Evolutionary conservation across 2,888 invertebrate species (phyloP), one percentile per base, ranked within the genome.

Genomic region (Chouioia cunea): DNA sequence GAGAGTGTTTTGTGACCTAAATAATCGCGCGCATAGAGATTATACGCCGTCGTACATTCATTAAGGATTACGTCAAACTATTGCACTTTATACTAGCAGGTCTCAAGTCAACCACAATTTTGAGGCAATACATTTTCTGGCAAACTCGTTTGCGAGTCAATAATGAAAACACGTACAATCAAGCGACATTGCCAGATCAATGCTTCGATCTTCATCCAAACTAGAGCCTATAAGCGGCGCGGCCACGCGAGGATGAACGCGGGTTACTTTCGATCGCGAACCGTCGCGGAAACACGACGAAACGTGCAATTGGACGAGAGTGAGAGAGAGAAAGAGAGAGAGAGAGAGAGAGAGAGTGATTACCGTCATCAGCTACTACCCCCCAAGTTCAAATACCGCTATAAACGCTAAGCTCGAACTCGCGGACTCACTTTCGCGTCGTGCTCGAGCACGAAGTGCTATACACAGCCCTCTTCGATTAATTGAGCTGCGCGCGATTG

Each of bases 221-320:
- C 36, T 36, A 36, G 36, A 36, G 36, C 36, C 12, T 10, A 6
- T 36, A 36, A 27, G 27, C 6, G 27, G 27, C 6, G 27, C 27
- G 27, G 27, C 27, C 27, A 27, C 27, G 27, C 27, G 27, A 27
- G 27, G 48, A 62, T 46, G 56, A 53, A 4, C 18, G 70, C 73
- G 77, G 76, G 74, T 79, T 77, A 78, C 79, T 80, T 79, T 77
- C 77, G 80, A 82, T 81, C 79, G 80, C 78, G 80, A 80, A 80
- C 79, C 77, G 79, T n/a, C 78, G 79, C 79, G 79, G 80, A 79
- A 80, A 80, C 80, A 76, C 79, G 80, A 79, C 80, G 81, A 82
- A 81, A 82, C 81, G 80, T 82, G 80, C 82, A 80, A 82, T 82
- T 79, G 80, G 79, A 79, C 77, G 77, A 77, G 77, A 75, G 76